Percentiles rank a stretch among this genome's conserved stretches.
phyloP scores from a whole-genome alignment of 2,888 invertebrate species.

The Yponomeuta sedellus region DNA sequence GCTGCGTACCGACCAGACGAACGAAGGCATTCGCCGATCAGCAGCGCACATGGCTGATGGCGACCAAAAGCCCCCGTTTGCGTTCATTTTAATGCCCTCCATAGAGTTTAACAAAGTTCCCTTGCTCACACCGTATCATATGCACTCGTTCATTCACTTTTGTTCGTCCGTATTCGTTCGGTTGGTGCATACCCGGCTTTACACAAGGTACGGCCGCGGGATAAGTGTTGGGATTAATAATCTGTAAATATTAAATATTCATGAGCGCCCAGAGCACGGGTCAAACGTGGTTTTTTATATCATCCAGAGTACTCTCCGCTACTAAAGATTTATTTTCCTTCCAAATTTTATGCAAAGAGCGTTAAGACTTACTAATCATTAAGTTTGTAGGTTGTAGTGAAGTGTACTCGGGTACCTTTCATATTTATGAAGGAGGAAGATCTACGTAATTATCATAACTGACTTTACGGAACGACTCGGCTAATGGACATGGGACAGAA shows the following conservation, averaged over 20 bases:
- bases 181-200: not conserved
- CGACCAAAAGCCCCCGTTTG: no score
- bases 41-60: no score
- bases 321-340: not conserved
- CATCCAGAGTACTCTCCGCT: slow-evolving; percentile 40
- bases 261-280: slow-evolving; percentile 62
- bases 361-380: not conserved
- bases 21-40: no score
- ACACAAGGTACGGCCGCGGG: slow-evolving; percentile 29
- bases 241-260: slow-evolving; percentile 76
- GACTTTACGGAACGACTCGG: slow-evolving; percentile 47
- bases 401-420: slow-evolving; percentile 31
- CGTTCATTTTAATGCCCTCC: no score
- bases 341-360: no score
- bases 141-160: no score
- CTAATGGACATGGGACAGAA: slow-evolving; percentile 39
- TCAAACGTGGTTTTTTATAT: slow-evolving; percentile 65
- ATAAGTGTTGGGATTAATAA: slow-evolving; percentile 72
- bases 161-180: no score
- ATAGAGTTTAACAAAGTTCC: no score
- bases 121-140: no score
- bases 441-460: slow-evolving; percentile 68
- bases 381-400: not conserved
- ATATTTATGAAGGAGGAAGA: slow-evolving; percentile 62
- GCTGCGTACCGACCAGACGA: no score